Conservation (phyloP, 1,140 invertebrate species). For the Schlechtendalia chinensis region DNA sequence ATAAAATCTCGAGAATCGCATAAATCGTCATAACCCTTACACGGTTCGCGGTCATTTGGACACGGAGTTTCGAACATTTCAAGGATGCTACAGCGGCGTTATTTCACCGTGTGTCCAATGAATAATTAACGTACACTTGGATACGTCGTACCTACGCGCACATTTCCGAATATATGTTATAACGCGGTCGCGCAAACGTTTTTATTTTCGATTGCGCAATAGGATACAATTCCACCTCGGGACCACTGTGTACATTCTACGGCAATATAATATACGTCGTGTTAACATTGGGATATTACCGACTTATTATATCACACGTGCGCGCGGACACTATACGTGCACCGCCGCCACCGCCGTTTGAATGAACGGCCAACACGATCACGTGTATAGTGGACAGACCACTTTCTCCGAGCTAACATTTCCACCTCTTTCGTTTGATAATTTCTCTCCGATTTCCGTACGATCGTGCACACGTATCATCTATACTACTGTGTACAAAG, state of each 20-base stretch:
- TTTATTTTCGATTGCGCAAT: neutral
- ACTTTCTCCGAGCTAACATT: neutral
- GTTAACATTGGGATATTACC: neutral
- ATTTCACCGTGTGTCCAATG: neutral
- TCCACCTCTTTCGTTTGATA: neutral
- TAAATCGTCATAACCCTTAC: constrained; percentile 1
- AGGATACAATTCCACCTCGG: neutral
- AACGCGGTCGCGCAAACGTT: neutral
- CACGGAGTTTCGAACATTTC: constrained; percentile 28
- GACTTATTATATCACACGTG: constrained; percentile 9
- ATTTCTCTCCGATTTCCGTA: neutral
- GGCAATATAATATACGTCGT: neutral
- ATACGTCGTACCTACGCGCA: neutral
- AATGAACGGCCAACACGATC: constrained; percentile 3
- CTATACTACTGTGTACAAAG: neutral
- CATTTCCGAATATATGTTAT: neutral
- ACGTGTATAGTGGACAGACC: constrained; percentile 15
- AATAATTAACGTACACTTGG: too few species aligned
- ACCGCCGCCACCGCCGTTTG: too few species aligned
- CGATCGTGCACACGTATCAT: neutral
- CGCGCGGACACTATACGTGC: neutral
- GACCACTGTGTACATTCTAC: neutral
- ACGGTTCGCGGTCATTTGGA: constrained; percentile 22
- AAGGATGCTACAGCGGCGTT: neutral
- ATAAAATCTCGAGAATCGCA: neutral